Percentiles rank a stretch among this genome's conserved stretches.
These are phyloP conservation scores for Thereva nobilitata DNA, from an alignment of 2,888 invertebrate genomes.

Conservation along the genomic window DNA sequence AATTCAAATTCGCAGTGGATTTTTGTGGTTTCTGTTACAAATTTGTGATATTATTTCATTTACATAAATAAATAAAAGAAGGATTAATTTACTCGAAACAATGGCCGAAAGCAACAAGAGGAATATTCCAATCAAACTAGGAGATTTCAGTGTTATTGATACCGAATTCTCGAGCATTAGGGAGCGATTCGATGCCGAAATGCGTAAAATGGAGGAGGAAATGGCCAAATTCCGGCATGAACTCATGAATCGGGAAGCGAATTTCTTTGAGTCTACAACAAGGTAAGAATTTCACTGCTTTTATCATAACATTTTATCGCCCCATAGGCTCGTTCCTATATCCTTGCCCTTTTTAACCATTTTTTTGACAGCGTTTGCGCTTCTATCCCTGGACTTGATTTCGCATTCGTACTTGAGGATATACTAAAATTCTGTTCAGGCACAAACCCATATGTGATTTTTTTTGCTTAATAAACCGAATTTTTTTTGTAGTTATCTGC, in stretches of 20 bases:
- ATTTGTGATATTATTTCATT: conserved; percentile 6
- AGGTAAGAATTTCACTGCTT: conserved; percentile 65
- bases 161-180: conserved; percentile 95
- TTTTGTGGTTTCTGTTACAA: neutral
- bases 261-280: conserved; percentile 87
- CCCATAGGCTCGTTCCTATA: too few relatives aligned
- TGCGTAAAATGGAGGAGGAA: conserved; percentile 98
- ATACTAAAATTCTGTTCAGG: too few relatives aligned
- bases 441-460: too few relatives aligned
- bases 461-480: too few relatives aligned
- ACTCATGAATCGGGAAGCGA: conserved; percentile 89
- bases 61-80: conserved; percentile 4
- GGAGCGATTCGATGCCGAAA: conserved; percentile 93
- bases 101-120: conserved; percentile 87
- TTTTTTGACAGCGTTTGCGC: too few relatives aligned
- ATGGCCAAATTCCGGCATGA: conserved; percentile 94
- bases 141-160: conserved; percentile 94
- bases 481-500: too few relatives aligned
- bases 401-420: too few relatives aligned
- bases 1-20: conserved; percentile 1
- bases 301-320: conserved; percentile 1
- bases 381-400: too few relatives aligned
- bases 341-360: too few relatives aligned
- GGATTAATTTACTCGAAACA: too few relatives aligned
- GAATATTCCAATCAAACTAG: conserved; percentile 90